Base-by-base conservation (phyloP, 2,113 vertebrate genomes). In the Calidris pugnax region DNA sequence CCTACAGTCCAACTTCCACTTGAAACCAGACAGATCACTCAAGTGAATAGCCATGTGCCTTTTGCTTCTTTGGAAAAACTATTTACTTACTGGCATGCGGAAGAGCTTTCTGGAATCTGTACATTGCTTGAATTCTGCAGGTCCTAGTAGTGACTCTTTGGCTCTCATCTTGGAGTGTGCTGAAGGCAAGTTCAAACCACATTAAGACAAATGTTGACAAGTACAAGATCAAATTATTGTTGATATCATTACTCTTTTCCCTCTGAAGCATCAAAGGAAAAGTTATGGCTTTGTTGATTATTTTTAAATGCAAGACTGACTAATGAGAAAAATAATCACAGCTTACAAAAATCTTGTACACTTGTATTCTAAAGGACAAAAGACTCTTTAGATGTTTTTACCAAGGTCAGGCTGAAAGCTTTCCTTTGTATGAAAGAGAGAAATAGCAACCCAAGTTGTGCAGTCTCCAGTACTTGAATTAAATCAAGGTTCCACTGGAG, bases 401-500 rank as follows among this genome's bases (percentile, higher is more conserved):
- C 45, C 78, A 94, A 95, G 39, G 37, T 95, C 62, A 83, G 64
- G 15, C 56, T 90, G 82, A 97, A 94, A 57, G 76, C 24, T 83
- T 84, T 94, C 16, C 69, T 78, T 86, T 73, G 13, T 56, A 60
- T 8, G 48, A 85, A 89, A 87, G 57, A 24, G 7, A 72, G 45
- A 45, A 93, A 94, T 37, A 89, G n/a, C 64, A 85, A 87, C 14
- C 26, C 27, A 66, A 81, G 19, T 90, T 91, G 60, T 79, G 59
- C 59, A 91, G 57, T 43, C 85, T 97, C 85, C 28, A 92, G 55
- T 50, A 86, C 45, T 90, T 95, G 89, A 97, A 95, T 93, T 95
- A 96, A 96, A 94, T 85, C 41, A 96, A 95, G 93, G 96, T 95
- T 89, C 69, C 26, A 53, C 69, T 93, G 93, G 84, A 96, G 72